A percentile compares a stretch with the other conserved stretches of the same genome.
These are phyloP conservation scores for Ctenopoma kingsleyae DNA, from an alignment of 2,797 vertebrate genomes.

Conservation along the genomic window DNA sequence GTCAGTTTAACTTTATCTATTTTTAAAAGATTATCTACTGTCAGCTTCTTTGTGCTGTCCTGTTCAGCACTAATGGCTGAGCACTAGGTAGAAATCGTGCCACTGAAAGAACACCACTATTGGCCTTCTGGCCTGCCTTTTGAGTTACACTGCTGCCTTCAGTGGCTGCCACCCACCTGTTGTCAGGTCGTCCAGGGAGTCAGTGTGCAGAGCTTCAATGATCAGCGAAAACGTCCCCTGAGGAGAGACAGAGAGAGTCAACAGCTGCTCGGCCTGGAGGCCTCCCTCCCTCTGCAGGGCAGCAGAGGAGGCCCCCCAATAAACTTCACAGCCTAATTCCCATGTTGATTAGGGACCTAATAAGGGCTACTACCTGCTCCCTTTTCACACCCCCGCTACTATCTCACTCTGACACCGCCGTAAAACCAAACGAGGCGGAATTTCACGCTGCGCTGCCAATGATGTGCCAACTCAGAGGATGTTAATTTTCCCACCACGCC, in stretches of 20 bases:
- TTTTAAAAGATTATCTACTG: no score
- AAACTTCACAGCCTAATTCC: constrained; percentile 81
- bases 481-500: constrained; percentile 84
- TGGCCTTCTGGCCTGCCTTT: constrained; percentile 55
- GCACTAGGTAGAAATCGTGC: constrained; percentile 36
- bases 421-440: constrained; percentile 87
- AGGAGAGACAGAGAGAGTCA: constrained; percentile 71
- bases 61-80: constrained; percentile 18
- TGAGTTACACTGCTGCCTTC: constrained; percentile 59
- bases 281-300: constrained; percentile 49
- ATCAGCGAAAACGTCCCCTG: constrained; percentile 99
- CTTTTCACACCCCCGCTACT: constrained; percentile 80
- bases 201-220: constrained; percentile 95
- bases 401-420: constrained; percentile 82
- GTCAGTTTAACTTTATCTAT: no score
- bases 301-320: constrained; percentile 70
- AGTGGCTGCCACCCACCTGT: constrained; percentile 89
- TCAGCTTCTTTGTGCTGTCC: no score
- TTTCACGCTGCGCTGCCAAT: constrained; percentile 85
- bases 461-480: constrained; percentile 80
- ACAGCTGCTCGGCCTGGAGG: constrained; percentile 78
- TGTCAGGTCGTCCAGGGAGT: constrained; percentile 93
- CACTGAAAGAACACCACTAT: constrained; percentile 38
- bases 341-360: constrained; percentile 80
- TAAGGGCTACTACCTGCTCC: constrained; percentile 77